Conservation (phyloP, 1,140 invertebrate species). For the Trichoplusia ni region DNA sequence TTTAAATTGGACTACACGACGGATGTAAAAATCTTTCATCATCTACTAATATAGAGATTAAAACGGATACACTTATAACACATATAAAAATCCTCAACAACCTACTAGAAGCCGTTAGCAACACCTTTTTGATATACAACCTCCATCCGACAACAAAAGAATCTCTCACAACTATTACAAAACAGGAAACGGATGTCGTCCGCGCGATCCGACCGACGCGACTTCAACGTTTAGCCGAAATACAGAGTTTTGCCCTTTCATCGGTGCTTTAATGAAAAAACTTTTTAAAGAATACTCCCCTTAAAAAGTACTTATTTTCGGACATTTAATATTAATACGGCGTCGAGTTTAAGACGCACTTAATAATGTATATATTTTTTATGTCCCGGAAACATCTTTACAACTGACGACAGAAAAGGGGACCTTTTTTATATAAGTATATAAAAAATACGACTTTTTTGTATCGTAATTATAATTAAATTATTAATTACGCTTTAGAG, state of each 20-base stretch:
- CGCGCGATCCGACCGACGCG: constrained; percentile 13
- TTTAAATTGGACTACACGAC: no score
- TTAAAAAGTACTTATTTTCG: constrained; percentile 16
- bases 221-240: background rate
- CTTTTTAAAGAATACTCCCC: constrained; percentile 11
- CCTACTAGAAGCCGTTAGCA: background rate
- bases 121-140: background rate
- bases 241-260: constrained; percentile 3
- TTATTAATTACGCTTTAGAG: no score
- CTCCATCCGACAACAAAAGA: constrained; percentile 15
- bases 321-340: constrained; percentile 16
- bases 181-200: constrained; percentile 37
- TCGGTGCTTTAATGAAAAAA: constrained; percentile 28
- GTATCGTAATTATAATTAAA: no score
- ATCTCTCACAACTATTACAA: constrained; percentile 44
- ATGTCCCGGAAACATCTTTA: background rate
- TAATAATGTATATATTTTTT: background rate
- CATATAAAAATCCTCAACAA: no score
- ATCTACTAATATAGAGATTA: no score
- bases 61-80: no score
- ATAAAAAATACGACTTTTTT: no score
- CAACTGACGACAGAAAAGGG: background rate
- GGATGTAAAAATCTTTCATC: no score
- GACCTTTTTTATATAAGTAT: no score
- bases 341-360: background rate